These are phyloP conservation scores for Mactromeris polynyma DNA, from an alignment of 2,888 invertebrate genomes.

Conservation along the genomic window DNA sequence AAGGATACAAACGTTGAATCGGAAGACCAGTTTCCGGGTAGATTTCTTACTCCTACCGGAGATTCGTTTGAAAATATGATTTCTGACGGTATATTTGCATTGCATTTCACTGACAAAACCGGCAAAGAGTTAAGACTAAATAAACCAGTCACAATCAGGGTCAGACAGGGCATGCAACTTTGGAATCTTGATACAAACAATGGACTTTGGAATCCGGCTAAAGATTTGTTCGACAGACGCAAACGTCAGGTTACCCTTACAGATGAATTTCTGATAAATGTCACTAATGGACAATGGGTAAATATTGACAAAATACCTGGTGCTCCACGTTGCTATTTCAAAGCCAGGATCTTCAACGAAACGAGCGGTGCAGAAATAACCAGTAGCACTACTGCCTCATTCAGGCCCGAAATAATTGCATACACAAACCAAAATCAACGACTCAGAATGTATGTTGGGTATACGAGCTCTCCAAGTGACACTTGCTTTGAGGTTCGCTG, in stretches of 20 bases:
- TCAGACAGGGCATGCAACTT: slow-evolving; percentile 16
- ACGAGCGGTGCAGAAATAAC: slow-evolving; percentile 23
- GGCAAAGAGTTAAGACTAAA: neutral
- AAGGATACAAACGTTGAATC: neutral
- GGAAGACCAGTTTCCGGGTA: slow-evolving; percentile 7
- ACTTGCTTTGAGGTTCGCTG: slow-evolving; percentile 44
- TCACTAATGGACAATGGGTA: neutral
- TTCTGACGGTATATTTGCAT: slow-evolving; percentile 21
- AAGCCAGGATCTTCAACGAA: slow-evolving; percentile 39
- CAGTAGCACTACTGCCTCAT: slow-evolving; percentile 22
- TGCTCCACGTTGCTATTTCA: slow-evolving; percentile 46
- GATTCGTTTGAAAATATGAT: neutral
- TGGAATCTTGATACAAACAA: slow-evolving; percentile 4
- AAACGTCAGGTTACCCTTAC: neutral
- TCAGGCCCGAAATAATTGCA: slow-evolving; percentile 28
- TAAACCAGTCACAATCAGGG: neutral
- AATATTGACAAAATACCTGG: slow-evolving; percentile 14
- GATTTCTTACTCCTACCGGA: neutral
- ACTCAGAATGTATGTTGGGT: slow-evolving; percentile 27
- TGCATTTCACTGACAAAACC: neutral
- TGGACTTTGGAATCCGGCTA: slow-evolving; percentile 16
- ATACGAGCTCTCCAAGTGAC: slow-evolving; percentile 12
- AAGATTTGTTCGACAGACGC: neutral
- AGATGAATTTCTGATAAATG: neutral
- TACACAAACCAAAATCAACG: slow-evolving; percentile 18